Evolutionary conservation across 2,797 vertebrate genomes (phyloP), one percentile per base, ranked within the genome.

Genomic region (Austrolebias charrua): DNA sequence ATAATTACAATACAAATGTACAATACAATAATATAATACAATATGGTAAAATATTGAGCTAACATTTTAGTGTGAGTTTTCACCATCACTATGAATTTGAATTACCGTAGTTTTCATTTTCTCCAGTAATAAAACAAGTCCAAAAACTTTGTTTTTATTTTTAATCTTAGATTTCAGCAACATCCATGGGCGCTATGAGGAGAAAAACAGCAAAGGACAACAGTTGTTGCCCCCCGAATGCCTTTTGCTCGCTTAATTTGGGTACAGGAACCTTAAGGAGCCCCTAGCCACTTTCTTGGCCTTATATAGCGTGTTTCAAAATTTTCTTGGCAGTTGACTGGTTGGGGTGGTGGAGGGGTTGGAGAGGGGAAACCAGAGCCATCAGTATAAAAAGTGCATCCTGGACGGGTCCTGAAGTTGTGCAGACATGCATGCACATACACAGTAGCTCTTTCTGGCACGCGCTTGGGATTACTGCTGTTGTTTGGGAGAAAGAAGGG

Each of bases 271-370:
- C 87, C 75, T 44, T 57, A 77, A 85, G 71, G 72, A 84, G 81
- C 84, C 79, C 69, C 73, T 35, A 85, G 84, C 85, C 82, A 70
- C 79, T 86, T 64, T 86, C 76, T 84, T 87, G 86, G 85, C 89
- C 88, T 88, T 91, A 90, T 90, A 90, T 87, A 91, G 90, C 38
- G 46, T 59, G 83, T 86, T 88, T 87, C 28, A 60, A 85, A 64
- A 79, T 56, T 40, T 83, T 87, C 80, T 85, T 87, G 87, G 89
- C 88, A 83, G 70, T 75, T 56, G 75, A 65, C 56, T 40, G 9
- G 35, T 10, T 8, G 1, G 65, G 57, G 74, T 24, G 24, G 24
- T 24, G 24, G 24, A 24, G 24, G 24, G 24, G 24, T 24, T 40
- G 38, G 38, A 4, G 10, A 1, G 65, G 58, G 74, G 61, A 78